Evolutionary conservation across 2,888 invertebrate genomes (phyloP).

Genomic region (Pheosia tremula): DNA sequence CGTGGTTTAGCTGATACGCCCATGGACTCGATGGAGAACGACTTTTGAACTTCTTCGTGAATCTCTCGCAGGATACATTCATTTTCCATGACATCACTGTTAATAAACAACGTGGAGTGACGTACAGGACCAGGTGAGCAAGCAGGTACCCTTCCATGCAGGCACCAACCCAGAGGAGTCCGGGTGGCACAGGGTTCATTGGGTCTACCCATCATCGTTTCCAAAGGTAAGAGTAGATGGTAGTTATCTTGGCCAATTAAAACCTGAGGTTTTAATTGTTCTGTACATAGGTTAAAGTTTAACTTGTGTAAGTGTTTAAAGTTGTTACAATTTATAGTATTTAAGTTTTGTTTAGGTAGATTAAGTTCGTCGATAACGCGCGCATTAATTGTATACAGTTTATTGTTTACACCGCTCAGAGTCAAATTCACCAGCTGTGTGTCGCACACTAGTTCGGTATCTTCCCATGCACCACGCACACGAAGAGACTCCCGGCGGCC

Average conservation of each 20-base stretch:
- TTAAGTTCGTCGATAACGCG: conserved; percentile 1
- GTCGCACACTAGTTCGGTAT: conserved; percentile 3
- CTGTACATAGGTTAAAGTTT: not conserved
- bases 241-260: conserved; percentile 12
- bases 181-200: conserved; percentile 11
- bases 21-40: conserved; percentile 7
- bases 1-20: conserved; percentile 10
- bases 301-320: not conserved
- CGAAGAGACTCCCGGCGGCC: conserved; percentile 6
- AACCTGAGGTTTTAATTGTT: conserved; percentile 4
- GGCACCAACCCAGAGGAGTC: conserved; percentile 11
- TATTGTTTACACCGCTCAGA: not conserved
- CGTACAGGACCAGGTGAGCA: no score
- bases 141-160: conserved; percentile 5
- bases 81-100: no score
- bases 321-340: not conserved
- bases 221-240: conserved; percentile 6
- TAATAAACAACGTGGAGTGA: no score
- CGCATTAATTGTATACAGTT: not conserved
- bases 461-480: conserved; percentile 1
- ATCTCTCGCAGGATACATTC: not conserved
- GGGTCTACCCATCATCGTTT: not conserved
- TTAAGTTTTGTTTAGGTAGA: conserved; percentile 1
- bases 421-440: not conserved
- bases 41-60: conserved; percentile 5